Evolutionary conservation across 2,797 vertebrate species (phyloP), one percentile per base, ranked within the genome.

Genomic region (Sebastiscus albofasciatus): DNA sequence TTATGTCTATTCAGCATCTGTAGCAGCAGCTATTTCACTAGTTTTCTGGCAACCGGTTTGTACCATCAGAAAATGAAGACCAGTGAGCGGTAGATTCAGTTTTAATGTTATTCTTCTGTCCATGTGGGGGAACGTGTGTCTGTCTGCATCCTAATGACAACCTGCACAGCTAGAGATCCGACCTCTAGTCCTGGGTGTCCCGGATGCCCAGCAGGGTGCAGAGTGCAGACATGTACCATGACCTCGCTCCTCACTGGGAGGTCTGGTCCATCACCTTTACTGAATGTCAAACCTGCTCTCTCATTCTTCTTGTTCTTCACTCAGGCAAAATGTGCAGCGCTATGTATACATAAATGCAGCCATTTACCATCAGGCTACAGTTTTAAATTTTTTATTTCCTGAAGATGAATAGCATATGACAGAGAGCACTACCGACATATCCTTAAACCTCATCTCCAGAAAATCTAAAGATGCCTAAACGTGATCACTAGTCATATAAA

Each of bases 111-210:
- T 62, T 76, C 60, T 59, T 77, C 33, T 16, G 66, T 77, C 46
- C 55, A 62, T 68, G 33, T 69, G 59, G 27, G 27, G 49, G 9
- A 34, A 16, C 24, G 8, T 2, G 67, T 67, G 71, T 81, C 64
- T 42, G 27, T 70, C 55, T 84, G 80, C 75, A 66, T 79, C 55
- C 36, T 70, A 85, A 82, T 80, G 82, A 71, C 1, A 18, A 70
- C 62, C 72, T 26, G 26, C 36, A 18, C 67, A 29, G 33, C 71
- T 77, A 31, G 67, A 29, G 18, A 64, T 60, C 39, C 24, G 49
- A 18, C 68, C 69, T 55, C 27, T 49, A 1, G 42, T 52, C 29
- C 56, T 73, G 58, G 24, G 58, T 42, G 56, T 86, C 74, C 67
- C 77, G 69, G 34, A 26, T 24, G 55, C 69, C 46, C 76, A 31